phyloP scores from a whole-genome alignment of 2,797 vertebrate species.

The Paedocypris micromegethes region DNA sequence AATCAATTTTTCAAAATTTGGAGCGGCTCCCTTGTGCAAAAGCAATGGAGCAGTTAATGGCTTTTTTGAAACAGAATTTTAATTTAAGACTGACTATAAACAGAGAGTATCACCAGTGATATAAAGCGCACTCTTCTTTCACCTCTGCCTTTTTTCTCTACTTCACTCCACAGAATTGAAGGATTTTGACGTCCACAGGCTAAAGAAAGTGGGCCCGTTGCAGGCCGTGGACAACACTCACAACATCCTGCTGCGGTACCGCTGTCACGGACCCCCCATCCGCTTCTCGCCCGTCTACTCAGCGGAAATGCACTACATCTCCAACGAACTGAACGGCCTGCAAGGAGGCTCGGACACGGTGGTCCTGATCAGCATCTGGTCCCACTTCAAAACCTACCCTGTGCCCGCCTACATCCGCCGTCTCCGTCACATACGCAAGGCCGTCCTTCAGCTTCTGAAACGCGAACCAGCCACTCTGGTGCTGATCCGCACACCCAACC shows the following conservation, averaged over 20 bases:
- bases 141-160: neutral
- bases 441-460: slow-evolving; percentile 79
- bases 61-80: no score
- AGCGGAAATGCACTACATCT: slow-evolving; percentile 83
- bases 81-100: no score
- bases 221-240: slow-evolving; percentile 85
- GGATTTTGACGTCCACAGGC: slow-evolving; percentile 86
- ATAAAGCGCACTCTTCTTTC: no score
- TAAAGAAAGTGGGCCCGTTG: slow-evolving; percentile 89
- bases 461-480: slow-evolving; percentile 83
- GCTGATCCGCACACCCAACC: slow-evolving; percentile 84
- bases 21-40: no score
- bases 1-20: no score
- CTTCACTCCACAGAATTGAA: slow-evolving; percentile 71
- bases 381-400: slow-evolving; percentile 95
- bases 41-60: no score
- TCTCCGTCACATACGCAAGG: slow-evolving; percentile 83
- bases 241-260: slow-evolving; percentile 84
- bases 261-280: slow-evolving; percentile 92
- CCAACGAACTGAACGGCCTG: slow-evolving; percentile 87
- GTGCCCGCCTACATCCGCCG: slow-evolving; percentile 86
- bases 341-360: slow-evolving; percentile 84
- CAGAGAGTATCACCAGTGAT: no score
- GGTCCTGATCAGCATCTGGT: slow-evolving; percentile 87
- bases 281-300: slow-evolving; percentile 84